phyloP scores from a whole-genome alignment of 2,888 invertebrate species.

The Arenicola marina region DNA sequence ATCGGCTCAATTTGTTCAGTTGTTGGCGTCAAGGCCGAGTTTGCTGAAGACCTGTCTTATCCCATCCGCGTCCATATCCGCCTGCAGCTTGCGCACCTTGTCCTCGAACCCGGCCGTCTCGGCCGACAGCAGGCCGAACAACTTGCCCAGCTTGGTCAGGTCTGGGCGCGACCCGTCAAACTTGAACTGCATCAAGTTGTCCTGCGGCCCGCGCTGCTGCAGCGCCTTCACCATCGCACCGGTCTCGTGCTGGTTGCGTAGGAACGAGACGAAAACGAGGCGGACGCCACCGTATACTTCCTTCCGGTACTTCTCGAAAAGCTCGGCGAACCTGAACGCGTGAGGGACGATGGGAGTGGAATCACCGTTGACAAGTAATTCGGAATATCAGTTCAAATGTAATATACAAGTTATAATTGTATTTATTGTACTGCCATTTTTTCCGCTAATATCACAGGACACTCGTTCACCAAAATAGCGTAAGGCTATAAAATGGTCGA shows the following conservation, averaged over 20 bases:
- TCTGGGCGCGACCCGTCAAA: constrained; percentile 54
- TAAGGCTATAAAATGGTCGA: too few relatives aligned
- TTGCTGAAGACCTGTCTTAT: not conserved
- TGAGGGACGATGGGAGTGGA: not conserved
- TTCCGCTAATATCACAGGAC: too few relatives aligned
- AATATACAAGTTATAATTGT: too few relatives aligned
- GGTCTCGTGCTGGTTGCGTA: constrained; percentile 45
- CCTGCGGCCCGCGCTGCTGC: constrained; percentile 28
- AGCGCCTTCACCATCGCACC: constrained; percentile 54
- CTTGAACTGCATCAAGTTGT: constrained; percentile 49
- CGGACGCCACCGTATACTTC: constrained; percentile 55
- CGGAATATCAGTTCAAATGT: too few relatives aligned
- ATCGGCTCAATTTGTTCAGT: too few relatives aligned
- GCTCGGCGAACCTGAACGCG: constrained; percentile 43
- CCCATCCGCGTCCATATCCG: constrained; percentile 23
- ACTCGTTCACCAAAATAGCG: too few relatives aligned
- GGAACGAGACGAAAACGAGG: constrained; percentile 60
- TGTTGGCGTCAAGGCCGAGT: not conserved
- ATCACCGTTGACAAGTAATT: too few relatives aligned
- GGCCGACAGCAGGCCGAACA: constrained; percentile 55
- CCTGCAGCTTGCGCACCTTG: constrained; percentile 31
- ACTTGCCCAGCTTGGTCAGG: constrained; percentile 57
- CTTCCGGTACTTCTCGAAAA: constrained; percentile 54
- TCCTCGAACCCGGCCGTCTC: constrained; percentile 45
- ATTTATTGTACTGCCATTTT: too few relatives aligned